Percentiles rank a stretch among this genome's conserved stretches.
phyloP scores from a whole-genome alignment of 2,888 invertebrate species.

The Trypoxylon attenuatum region DNA sequence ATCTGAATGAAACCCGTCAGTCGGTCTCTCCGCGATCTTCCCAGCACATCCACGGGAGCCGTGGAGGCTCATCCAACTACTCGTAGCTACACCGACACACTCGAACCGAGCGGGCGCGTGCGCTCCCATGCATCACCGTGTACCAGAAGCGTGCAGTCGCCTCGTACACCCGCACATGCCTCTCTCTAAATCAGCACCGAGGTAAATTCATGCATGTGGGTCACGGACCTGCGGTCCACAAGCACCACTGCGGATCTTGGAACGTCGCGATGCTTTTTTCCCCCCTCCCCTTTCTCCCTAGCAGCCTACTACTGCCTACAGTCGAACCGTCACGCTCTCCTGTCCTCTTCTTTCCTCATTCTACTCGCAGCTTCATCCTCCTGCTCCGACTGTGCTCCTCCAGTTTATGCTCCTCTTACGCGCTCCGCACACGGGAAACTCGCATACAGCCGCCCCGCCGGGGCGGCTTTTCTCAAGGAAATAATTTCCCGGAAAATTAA shows the following conservation, averaged over 20 bases:
- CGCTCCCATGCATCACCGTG: too few species aligned
- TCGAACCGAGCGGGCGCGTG: too few species aligned
- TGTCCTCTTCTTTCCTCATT: neutral
- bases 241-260: neutral
- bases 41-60: neutral
- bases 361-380: conserved; percentile 2
- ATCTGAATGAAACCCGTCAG: neutral
- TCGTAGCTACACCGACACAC: too few species aligned
- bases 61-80: too few species aligned
- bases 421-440: conserved; percentile 8
- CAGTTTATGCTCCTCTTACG: neutral
- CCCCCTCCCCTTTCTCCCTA: neutral
- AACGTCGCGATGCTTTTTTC: neutral
- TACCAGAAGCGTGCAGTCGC: neutral
- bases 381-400: neutral
- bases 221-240: conserved; percentile 20
- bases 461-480: conserved; percentile 54
- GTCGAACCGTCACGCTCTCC: neutral
- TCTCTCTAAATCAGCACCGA: conserved; percentile 5
- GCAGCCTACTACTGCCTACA: too few species aligned
- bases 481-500: conserved; percentile 69
- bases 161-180: neutral
- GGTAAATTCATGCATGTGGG: conserved; percentile 28
- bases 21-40: neutral
- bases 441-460: conserved; percentile 14